A percentile compares a stretch with the other conserved stretches of the same genome.
phyloP scores from a whole-genome alignment of 2,888 invertebrate genomes.

The Cheiracanthium punctorium region DNA sequence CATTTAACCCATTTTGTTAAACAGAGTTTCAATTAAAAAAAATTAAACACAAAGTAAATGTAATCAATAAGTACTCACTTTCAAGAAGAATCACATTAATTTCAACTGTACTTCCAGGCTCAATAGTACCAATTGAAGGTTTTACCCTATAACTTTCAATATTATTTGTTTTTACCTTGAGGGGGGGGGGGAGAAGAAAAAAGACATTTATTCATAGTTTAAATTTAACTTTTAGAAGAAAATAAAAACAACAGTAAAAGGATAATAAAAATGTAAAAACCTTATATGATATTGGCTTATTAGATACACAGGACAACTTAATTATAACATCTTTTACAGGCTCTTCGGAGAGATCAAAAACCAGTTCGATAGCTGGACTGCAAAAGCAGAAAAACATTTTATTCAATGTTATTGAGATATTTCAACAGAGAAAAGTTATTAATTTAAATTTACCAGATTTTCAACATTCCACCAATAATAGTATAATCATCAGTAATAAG shows the following conservation, averaged over 20 bases:
- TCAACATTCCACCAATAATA: slow-evolving; percentile 52
- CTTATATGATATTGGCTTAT: slow-evolving; percentile 52
- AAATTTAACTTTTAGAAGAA: no score
- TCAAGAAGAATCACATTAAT: slow-evolving; percentile 46
- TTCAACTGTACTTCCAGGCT: slow-evolving; percentile 78
- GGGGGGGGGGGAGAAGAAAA: slow-evolving; percentile 72
- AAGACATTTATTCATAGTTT: not conserved
- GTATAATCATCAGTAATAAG: slow-evolving; percentile 65
- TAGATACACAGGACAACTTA: slow-evolving; percentile 42
- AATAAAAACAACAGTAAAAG: not conserved
- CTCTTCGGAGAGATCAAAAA: slow-evolving; percentile 24
- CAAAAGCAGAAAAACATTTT: slow-evolving; percentile 1
- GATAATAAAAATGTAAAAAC: not conserved
- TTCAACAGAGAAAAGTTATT: no score
- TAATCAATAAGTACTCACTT: slow-evolving; percentile 40
- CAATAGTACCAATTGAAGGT: slow-evolving; percentile 88
- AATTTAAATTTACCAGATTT: slow-evolving; percentile 61
- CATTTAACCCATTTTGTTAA: no score
- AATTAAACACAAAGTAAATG: no score
- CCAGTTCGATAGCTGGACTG: slow-evolving; percentile 51
- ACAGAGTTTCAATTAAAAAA: no score
- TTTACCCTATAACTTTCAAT: slow-evolving; percentile 96
- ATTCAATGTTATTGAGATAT: no score
- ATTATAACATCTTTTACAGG: slow-evolving; percentile 43
- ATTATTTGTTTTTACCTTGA: slow-evolving; percentile 94